phyloP scores from a whole-genome alignment of 2,797 vertebrate genomes.

The Adelosebastes latens region DNA sequence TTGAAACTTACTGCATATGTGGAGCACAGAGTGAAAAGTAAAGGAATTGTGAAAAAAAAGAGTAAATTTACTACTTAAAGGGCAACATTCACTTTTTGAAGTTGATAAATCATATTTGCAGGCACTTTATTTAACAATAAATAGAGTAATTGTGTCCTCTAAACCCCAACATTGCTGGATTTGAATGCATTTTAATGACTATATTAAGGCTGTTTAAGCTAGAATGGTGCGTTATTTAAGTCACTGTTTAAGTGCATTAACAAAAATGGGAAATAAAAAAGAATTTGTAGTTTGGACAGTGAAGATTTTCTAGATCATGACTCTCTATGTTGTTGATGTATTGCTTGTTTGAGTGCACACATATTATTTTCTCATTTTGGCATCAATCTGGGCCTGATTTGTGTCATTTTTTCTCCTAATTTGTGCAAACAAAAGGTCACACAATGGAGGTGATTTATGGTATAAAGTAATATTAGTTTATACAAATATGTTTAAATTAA shows the following conservation, averaged over 20 bases:
- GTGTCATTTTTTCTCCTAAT: not conserved
- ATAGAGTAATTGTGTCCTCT: not conserved
- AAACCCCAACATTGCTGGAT: accelerated
- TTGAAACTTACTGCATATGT: not conserved
- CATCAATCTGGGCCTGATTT: not conserved
- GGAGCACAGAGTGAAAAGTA: not conserved
- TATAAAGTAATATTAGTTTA: not conserved
- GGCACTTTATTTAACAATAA: not conserved
- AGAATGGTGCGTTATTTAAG: not conserved
- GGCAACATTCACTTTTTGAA: not conserved
- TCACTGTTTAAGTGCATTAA: not conserved
- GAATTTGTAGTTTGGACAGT: not conserved
- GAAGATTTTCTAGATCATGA: not conserved
- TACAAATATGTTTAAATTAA: too few species aligned
- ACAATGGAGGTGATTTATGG: not conserved
- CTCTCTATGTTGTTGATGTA: not conserved
- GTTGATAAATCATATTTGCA: not conserved
- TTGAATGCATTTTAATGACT: not conserved
- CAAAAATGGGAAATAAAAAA: not conserved
- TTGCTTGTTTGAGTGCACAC: not conserved
- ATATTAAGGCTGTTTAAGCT: not conserved
- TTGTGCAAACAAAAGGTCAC: not conserved
- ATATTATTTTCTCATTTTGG: not conserved
- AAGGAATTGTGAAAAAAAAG: not conserved
- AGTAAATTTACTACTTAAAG: not conserved